These are phyloP conservation scores for Lypha dubia DNA, from an alignment of 2,888 invertebrate genomes.

Conservation along the genomic window DNA sequence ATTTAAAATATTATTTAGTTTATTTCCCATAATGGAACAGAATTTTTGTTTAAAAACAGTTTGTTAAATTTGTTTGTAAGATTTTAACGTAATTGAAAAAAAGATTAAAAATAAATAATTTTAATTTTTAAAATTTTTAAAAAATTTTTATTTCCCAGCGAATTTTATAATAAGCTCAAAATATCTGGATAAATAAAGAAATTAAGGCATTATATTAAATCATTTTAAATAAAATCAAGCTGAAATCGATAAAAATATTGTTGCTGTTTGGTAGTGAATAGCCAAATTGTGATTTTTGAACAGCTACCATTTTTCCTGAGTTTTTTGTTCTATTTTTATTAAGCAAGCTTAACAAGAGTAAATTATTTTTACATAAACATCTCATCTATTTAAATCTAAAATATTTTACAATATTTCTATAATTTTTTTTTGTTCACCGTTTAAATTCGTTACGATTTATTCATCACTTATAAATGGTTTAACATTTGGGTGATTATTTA, in stretches of 20 bases:
- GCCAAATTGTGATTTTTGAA: conserved; percentile 2
- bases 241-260: too few species aligned
- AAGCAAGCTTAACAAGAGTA: background rate
- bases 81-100: conserved; percentile 51
- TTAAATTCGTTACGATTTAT: too few species aligned
- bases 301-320: background rate
- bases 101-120: conserved; percentile 39
- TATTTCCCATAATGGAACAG: conserved; percentile 33
- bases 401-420: background rate
- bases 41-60: conserved; percentile 66
- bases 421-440: too few species aligned
- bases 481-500: too few species aligned
- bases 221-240: background rate
- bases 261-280: background rate
- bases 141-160: conserved; percentile 16
- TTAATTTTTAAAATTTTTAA: conserved; percentile 40
- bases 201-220: background rate
- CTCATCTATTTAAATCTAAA: conserved; percentile 9
- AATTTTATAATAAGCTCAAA: background rate
- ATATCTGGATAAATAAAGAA: background rate
- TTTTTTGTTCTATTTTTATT: background rate
- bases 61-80: conserved; percentile 76
- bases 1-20: conserved; percentile 54
- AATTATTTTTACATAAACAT: conserved; percentile 1
- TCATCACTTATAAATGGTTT: background rate